Percentiles rank a stretch among this genome's conserved stretches.
phyloP scores from a whole-genome alignment of 1,140 invertebrate genomes.

The Asobara japonica region DNA sequence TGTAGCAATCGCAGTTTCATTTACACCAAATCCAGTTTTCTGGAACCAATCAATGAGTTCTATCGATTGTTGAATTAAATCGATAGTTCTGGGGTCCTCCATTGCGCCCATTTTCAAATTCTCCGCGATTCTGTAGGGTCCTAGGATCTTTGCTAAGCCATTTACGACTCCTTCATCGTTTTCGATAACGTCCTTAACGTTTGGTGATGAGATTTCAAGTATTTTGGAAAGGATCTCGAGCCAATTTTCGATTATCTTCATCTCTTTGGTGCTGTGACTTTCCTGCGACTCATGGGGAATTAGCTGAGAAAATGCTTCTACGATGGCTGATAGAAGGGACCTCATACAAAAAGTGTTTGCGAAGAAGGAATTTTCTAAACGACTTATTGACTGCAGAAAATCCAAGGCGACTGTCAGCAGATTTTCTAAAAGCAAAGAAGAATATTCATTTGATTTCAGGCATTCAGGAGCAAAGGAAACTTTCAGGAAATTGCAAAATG shows the following conservation, averaged over 20 bases:
- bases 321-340: slow-evolving; percentile 41
- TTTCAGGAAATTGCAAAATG: too few relatives aligned
- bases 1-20: slow-evolving; percentile 30
- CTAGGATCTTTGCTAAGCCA: slow-evolving; percentile 44
- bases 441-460: background rate
- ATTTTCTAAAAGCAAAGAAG: slow-evolving; percentile 48
- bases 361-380: slow-evolving; percentile 34
- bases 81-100: slow-evolving; percentile 30
- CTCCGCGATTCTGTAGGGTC: slow-evolving; percentile 36
- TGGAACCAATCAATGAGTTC: slow-evolving; percentile 44
- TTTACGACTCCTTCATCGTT: slow-evolving; percentile 37
- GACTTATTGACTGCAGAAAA: slow-evolving; percentile 45
- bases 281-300: slow-evolving; percentile 28
- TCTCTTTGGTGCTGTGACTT: slow-evolving; percentile 35
- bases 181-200: slow-evolving; percentile 25
- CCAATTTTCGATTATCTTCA: slow-evolving; percentile 47
- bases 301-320: slow-evolving; percentile 47
- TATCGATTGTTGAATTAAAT: slow-evolving; percentile 44
- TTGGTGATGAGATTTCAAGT: slow-evolving; percentile 31
- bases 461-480: background rate
- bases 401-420: slow-evolving; percentile 47
- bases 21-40: slow-evolving; percentile 33
- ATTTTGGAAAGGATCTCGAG: slow-evolving; percentile 40
- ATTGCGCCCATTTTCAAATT: slow-evolving; percentile 38
- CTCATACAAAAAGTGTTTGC: slow-evolving; percentile 41